Evolutionary conservation across 2,888 invertebrate species (phyloP).

Genomic region (Acleris sparsana): DNA sequence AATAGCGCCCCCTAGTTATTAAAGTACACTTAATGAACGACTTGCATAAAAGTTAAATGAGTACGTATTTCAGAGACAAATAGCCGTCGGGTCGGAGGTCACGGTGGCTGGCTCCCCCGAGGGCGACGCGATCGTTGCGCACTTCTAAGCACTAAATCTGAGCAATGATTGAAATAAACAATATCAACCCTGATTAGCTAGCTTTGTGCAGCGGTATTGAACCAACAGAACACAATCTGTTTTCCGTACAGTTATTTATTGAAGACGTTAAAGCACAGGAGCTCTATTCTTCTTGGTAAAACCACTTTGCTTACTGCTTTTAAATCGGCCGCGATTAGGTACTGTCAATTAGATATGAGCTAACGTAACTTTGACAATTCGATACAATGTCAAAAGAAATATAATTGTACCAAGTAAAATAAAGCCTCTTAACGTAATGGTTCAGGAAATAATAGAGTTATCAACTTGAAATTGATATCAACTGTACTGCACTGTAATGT

Average conservation of each 20-base stretch:
- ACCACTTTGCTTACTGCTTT: too few species aligned
- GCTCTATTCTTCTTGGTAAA: too few species aligned
- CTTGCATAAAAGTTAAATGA: conserved; percentile 32
- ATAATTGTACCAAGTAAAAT: too few species aligned
- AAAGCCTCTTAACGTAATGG: too few species aligned
- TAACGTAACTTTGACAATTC: too few species aligned
- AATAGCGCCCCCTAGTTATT: conserved; percentile 3
- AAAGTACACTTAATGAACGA: conserved; percentile 16
- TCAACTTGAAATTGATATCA: too few species aligned
- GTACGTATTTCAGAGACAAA: conserved; percentile 25
- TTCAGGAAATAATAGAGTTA: too few species aligned
- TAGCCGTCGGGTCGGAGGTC: conserved; percentile 20
- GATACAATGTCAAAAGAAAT: too few species aligned
- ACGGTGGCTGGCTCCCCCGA: conserved; percentile 38
- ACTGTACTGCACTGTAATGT: too few species aligned
- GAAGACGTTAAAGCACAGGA: too few species aligned
- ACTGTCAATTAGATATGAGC: too few species aligned
- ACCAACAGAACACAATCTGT: not conserved
- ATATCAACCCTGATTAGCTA: conserved; percentile 46
- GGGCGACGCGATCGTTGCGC: conserved; percentile 50
- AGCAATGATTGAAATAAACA: conserved; percentile 56
- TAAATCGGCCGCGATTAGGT: too few species aligned
- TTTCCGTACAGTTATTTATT: not conserved
- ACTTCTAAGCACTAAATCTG: conserved; percentile 53
- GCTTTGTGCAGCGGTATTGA: conserved; percentile 35